Evolutionary conservation across 2,797 vertebrate genomes (phyloP).

Genomic region (Chiloscyllium punctatum): DNA sequence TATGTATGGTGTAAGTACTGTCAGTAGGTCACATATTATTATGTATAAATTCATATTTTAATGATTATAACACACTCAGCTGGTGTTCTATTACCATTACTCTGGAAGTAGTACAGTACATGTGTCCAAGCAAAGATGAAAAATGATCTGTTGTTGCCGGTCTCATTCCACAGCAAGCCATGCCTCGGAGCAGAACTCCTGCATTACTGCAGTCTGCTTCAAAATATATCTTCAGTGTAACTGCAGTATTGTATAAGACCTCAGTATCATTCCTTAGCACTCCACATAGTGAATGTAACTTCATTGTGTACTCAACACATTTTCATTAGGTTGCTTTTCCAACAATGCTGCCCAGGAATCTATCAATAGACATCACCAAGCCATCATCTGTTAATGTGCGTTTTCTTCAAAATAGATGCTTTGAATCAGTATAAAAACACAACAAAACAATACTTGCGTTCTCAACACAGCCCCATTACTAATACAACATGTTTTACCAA

Average conservation of each 20-base stretch:
- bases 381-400: neutral
- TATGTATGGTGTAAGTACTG: neutral
- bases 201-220: neutral
- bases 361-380: neutral
- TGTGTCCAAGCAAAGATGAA: neutral
- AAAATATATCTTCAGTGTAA: neutral
- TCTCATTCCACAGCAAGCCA: neutral
- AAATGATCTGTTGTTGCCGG: neutral
- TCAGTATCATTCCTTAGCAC: neutral
- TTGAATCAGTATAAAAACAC: neutral
- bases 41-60: neutral
- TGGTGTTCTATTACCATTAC: neutral
- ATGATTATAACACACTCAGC: neutral
- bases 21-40: neutral
- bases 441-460: neutral
- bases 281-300: neutral
- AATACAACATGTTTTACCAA: too few species aligned
- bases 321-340: neutral
- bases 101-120: neutral
- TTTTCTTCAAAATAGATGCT: neutral
- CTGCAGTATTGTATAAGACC: neutral
- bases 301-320: neutral
- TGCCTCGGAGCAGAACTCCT: neutral
- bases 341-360: neutral
- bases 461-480: neutral